phyloP scores from a whole-genome alignment of 2,113 vertebrate genomes.

The Rhabdomys dilectus region DNA sequence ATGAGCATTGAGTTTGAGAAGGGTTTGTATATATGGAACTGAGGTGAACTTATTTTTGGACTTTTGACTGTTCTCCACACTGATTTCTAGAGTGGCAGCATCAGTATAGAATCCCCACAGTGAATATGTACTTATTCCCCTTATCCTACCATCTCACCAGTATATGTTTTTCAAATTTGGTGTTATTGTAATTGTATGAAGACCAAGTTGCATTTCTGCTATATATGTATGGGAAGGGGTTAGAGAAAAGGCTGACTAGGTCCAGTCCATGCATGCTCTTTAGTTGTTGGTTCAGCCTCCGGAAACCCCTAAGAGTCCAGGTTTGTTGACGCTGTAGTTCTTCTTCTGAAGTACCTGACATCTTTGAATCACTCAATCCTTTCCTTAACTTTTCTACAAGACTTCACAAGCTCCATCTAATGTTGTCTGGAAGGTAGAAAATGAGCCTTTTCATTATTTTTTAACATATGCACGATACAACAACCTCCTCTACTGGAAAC shows the following conservation, averaged over 20 bases:
- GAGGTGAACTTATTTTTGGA: background rate
- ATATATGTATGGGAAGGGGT: too few species aligned
- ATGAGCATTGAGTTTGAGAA: background rate
- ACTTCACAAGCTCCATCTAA: too few species aligned
- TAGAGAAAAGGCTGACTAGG: too few species aligned
- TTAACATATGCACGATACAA: slow-evolving; percentile 48
- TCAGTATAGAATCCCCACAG: background rate
- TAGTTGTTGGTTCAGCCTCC: too few species aligned
- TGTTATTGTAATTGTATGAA: background rate
- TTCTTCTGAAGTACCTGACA: too few species aligned
- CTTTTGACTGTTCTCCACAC: background rate
- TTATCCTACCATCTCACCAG: background rate
- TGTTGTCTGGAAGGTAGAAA: too few species aligned
- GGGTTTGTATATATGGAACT: background rate
- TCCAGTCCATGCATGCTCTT: too few species aligned
- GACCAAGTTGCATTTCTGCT: too few species aligned
- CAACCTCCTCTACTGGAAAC: background rate
- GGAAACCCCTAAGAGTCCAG: too few species aligned
- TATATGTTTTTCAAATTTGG: background rate
- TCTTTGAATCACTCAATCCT: too few species aligned
- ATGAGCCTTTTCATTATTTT: background rate
- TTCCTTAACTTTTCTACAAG: too few species aligned
- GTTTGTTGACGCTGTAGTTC: too few species aligned
- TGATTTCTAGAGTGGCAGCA: background rate
- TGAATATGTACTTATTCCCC: background rate